phyloP scores from a whole-genome alignment of 1,140 invertebrate species.

The Tetramorium simillimum region DNA sequence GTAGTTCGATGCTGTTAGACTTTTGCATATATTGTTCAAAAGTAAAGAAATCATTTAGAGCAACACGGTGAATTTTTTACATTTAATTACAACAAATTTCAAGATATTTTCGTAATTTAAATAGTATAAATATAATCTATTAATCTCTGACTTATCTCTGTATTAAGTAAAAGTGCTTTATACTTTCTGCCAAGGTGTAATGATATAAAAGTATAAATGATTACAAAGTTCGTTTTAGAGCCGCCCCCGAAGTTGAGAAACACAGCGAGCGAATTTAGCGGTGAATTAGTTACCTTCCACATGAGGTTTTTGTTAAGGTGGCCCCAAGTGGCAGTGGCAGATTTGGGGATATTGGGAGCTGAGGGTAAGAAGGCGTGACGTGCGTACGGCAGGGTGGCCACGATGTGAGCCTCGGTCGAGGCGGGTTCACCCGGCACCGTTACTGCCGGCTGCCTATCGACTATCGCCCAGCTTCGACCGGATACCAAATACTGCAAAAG shows the following conservation, averaged over 20 bases:
- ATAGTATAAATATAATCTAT: background rate
- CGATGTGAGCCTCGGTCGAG: conserved; percentile 83
- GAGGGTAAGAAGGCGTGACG: conserved; percentile 87
- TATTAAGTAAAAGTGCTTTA: background rate
- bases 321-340: conserved; percentile 88
- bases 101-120: background rate
- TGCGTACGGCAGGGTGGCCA: conserved; percentile 87
- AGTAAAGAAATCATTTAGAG: background rate
- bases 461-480: conserved; percentile 84
- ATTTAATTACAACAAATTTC: background rate
- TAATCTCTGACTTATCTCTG: background rate
- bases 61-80: background rate
- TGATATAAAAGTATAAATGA: background rate
- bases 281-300: conserved; percentile 88
- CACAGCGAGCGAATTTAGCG: conserved; percentile 66
- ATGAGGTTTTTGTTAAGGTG: conserved; percentile 89
- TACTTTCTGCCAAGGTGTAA: too few relatives aligned
- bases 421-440: conserved; percentile 80
- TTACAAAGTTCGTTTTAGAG: conserved; percentile 26
- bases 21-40: background rate
- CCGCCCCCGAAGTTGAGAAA: conserved; percentile 26
- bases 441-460: conserved; percentile 82
- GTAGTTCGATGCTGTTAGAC: background rate
- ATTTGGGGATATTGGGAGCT: conserved; percentile 88
- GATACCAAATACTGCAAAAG: conserved; percentile 85